A percentile compares a stretch with the other conserved stretches of the same genome.
phyloP scores from a whole-genome alignment of 37 sponge, comb jelly and placozoan genomes.

The Petrosia ficiformis region DNA sequence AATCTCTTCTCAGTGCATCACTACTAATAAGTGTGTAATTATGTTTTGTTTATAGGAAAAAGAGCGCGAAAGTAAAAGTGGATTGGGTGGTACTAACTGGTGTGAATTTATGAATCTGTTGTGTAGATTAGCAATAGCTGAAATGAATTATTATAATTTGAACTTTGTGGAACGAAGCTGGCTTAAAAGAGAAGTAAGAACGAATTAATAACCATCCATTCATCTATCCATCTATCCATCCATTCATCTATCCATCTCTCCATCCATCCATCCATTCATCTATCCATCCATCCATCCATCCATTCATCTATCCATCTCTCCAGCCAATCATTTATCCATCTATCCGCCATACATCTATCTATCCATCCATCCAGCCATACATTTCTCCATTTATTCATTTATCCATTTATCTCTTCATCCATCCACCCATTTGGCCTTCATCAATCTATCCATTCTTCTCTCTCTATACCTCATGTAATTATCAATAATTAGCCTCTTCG shows the following conservation, averaged over 20 bases:
- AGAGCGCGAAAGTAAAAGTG: constrained; percentile 29
- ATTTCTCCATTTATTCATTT: neutral
- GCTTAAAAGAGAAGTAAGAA: constrained; percentile 36
- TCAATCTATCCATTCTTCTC: neutral
- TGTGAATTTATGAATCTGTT: constrained; percentile 44
- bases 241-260: too few relatives aligned
- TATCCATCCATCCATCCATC: too few relatives aligned
- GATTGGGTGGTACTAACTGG: constrained; percentile 42
- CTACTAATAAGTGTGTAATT: too few relatives aligned
- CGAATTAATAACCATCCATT: neutral
- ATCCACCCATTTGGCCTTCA: neutral
- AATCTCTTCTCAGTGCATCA: too few relatives aligned
- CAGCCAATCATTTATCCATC: too few relatives aligned
- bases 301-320: too few relatives aligned
- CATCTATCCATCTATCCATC: too few relatives aligned
- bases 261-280: too few relatives aligned
- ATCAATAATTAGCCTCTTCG: too few relatives aligned
- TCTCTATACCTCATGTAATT: neutral
- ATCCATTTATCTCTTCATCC: constrained; percentile 2
- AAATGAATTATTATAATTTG: constrained; percentile 24
- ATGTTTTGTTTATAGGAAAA: constrained; percentile 22
- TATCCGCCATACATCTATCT: too few relatives aligned
- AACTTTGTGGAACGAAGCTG: neutral
- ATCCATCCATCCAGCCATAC: too few relatives aligned
- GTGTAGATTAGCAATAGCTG: constrained; percentile 31